These are phyloP conservation scores for Stenurella melanura DNA, from an alignment of 2,888 invertebrate genomes.

Conservation along the genomic window DNA sequence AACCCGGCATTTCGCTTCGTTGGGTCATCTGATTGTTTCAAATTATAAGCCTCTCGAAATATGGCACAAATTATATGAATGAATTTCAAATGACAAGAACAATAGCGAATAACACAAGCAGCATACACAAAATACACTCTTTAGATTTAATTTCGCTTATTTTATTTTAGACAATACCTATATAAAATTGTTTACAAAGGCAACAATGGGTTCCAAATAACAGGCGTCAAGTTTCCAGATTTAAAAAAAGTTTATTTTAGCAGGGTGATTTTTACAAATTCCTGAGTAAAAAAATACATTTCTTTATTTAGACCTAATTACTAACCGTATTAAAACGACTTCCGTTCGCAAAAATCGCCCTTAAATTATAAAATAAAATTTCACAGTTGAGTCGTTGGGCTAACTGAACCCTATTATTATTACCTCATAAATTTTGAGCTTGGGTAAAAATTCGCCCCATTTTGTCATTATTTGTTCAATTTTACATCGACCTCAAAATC, in stretches of 20 bases:
- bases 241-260: slow-evolving; percentile 10
- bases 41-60: slow-evolving; percentile 48
- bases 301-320: no score
- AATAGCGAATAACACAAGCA: slow-evolving; percentile 29
- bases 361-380: no score
- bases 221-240: slow-evolving; percentile 10
- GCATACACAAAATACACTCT: slow-evolving; percentile 35
- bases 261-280: neutral
- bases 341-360: no score
- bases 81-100: slow-evolving; percentile 40
- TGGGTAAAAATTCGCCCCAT: no score
- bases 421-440: no score
- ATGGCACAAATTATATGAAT: slow-evolving; percentile 40
- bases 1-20: slow-evolving; percentile 54
- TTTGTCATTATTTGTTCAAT: no score
- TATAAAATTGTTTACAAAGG: slow-evolving; percentile 34
- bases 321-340: no score
- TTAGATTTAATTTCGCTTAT: slow-evolving; percentile 40
- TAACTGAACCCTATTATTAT: no score
- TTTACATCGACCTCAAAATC: no score
- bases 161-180: slow-evolving; percentile 41
- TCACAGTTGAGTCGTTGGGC: no score
- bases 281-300: no score
- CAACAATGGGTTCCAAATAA: slow-evolving; percentile 33
- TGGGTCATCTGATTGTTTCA: slow-evolving; percentile 53